Evolutionary conservation across 2,888 invertebrate genomes (phyloP).

Genomic region (Drosophila silvestris): DNA sequence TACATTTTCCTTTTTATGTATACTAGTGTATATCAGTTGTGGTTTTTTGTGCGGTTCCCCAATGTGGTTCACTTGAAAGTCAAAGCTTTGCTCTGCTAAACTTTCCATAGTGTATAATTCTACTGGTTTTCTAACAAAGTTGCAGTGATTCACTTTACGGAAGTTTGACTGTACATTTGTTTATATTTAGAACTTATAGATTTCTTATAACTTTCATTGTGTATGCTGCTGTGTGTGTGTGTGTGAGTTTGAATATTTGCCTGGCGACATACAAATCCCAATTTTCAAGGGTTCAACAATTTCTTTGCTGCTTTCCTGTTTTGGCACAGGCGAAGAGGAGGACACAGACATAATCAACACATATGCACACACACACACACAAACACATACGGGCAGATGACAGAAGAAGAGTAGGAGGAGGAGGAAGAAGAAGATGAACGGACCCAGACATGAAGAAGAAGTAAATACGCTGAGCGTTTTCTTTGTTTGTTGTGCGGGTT

Average conservation of each 20-base stretch:
- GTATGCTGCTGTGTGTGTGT: not conserved
- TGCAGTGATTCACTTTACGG: not conserved
- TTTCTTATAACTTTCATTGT: slow-evolving; percentile 4
- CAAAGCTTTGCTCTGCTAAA: not conserved
- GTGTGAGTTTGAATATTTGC: slow-evolving; percentile 7
- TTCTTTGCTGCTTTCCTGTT: slow-evolving; percentile 70
- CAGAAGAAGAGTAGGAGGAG: not conserved
- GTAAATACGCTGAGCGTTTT: slow-evolving; percentile 39
- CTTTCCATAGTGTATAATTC: not conserved
- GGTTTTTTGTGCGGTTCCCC: not conserved
- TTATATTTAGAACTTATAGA: not conserved
- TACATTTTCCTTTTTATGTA: not conserved
- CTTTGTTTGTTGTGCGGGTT: slow-evolving; percentile 46
- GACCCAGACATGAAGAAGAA: slow-evolving; percentile 44
- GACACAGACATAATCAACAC: slow-evolving; percentile 39
- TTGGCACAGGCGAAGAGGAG: slow-evolving; percentile 40
- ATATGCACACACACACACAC: not conserved
- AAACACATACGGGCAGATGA: slow-evolving; percentile 8
- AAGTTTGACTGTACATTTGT: not conserved
- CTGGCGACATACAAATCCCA: slow-evolving; percentile 34
- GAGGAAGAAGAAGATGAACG: slow-evolving; percentile 11
- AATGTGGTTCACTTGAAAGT: not conserved
- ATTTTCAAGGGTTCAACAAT: slow-evolving; percentile 62
- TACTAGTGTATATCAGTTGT: not conserved
- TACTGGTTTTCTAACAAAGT: not conserved